These are phyloP conservation scores for Mesaphorura yosii DNA, from an alignment of 1,140 invertebrate species.

Conservation along the genomic window DNA sequence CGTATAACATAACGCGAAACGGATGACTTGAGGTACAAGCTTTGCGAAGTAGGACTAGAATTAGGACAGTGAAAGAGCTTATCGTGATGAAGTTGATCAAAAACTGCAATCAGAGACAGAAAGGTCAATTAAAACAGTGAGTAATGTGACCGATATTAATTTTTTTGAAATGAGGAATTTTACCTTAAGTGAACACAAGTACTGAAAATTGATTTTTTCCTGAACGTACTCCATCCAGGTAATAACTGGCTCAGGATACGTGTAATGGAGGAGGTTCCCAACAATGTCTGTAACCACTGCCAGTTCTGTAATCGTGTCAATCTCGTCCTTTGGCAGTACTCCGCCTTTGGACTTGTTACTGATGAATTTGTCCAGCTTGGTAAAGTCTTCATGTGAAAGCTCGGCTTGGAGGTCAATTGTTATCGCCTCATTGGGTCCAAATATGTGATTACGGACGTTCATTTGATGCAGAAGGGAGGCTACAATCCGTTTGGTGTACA, in stretches of 20 bases:
- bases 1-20: constrained; percentile 13
- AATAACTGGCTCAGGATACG: background rate
- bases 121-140: background rate
- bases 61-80: too few relatives aligned
- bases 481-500: constrained; percentile 16
- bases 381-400: constrained; percentile 21
- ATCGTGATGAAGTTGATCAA: constrained; percentile 10
- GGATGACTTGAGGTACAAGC: background rate
- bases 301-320: constrained; percentile 2
- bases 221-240: background rate
- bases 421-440: constrained; percentile 27
- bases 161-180: background rate
- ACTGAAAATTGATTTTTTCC: constrained; percentile 7
- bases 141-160: background rate
- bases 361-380: constrained; percentile 19
- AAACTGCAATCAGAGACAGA: constrained; percentile 14
- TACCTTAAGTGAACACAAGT: background rate
- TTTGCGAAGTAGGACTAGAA: too few relatives aligned
- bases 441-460: constrained; percentile 23
- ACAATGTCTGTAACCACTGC: constrained; percentile 14
- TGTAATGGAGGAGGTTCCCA: constrained; percentile 18
- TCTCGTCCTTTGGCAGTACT: background rate
- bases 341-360: background rate
- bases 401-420: constrained; percentile 29
- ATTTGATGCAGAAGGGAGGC: constrained; percentile 26